Evolutionary conservation across 1,140 invertebrate species (phyloP), one percentile per base, ranked within the genome.

Genomic region (Plectrocnemia conspersa): DNA sequence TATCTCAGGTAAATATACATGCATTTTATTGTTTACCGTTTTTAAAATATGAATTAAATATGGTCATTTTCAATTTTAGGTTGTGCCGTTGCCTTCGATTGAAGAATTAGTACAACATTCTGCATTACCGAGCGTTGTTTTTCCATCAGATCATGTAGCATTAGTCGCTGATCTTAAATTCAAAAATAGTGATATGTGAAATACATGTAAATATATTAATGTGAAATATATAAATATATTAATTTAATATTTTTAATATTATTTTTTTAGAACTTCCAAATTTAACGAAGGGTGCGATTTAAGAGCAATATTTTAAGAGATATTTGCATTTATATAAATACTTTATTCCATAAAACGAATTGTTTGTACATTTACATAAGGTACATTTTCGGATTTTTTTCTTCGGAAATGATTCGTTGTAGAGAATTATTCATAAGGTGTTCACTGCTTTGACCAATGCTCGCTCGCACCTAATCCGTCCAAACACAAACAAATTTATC

Each of bases 61-160:
- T 19, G 15, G 2, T 29, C 22, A 47, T 35, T 35, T 54, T 56
- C 33, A 36, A 47, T 69, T 73, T 9, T 68, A 84, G 77, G 77
- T 88, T 1, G 73, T 96, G 50, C 91, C 91, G 2, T 75, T 93
- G 56, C 90, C 91, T 0, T 80, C 76, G 21, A 74, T 83, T 46
- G 85, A 91, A 62, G 85, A 92, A 63, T 69, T 97, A 11, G 77
- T 68, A 40, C 66, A 75, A 25, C 69, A 91, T 65, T 73, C 67
- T 35, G 92, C 88, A 9, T 76, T 97, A 55, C 94, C 93, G 1
- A 96, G 88, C 63, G 71, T 87, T 13, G 81, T 86, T 6, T 91
- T 88, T 73, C 93, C 93, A 1, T 96, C 93, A 13, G 94, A 97
- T 78, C 94, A 97, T 73, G 72, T 97, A 59, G 84, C 93, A 42